Conservation (phyloP, 1,140 invertebrate genomes). For the Oreohelix idahoensis region DNA sequence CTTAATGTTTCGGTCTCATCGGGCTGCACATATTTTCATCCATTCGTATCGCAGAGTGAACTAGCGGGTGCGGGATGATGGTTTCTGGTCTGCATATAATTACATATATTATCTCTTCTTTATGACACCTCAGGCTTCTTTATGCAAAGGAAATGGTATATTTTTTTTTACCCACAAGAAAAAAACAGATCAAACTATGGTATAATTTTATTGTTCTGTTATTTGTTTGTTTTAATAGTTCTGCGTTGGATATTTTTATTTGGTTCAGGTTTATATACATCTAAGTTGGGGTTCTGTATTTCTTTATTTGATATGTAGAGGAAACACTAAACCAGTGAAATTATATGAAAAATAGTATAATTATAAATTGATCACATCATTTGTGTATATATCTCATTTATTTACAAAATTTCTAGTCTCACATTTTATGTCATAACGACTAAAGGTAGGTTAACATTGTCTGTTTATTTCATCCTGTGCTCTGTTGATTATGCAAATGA, state of each 20-base stretch:
- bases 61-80: slow-evolving; percentile 34
- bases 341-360: no score
- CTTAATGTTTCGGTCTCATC: slow-evolving; percentile 44
- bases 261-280: slow-evolving; percentile 5
- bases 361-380: no score
- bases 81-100: slow-evolving; percentile 38
- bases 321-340: no score
- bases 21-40: slow-evolving; percentile 43
- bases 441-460: no score
- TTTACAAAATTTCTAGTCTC: no score
- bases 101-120: slow-evolving; percentile 39
- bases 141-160: not conserved
- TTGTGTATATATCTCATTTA: no score
- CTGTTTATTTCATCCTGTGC: not conserved
- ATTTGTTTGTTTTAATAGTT: slow-evolving; percentile 24
- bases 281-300: not conserved
- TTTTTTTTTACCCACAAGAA: slow-evolving; percentile 22
- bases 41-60: slow-evolving; percentile 42
- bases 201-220: slow-evolving; percentile 14
- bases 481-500: not conserved
- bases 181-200: not conserved
- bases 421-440: no score
- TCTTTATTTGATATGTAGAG: no score
- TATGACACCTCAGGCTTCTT: slow-evolving; percentile 32
- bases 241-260: slow-evolving; percentile 12